These are phyloP conservation scores for Drosophila atripex DNA, from an alignment of 2,888 invertebrate species.

Conservation along the genomic window DNA sequence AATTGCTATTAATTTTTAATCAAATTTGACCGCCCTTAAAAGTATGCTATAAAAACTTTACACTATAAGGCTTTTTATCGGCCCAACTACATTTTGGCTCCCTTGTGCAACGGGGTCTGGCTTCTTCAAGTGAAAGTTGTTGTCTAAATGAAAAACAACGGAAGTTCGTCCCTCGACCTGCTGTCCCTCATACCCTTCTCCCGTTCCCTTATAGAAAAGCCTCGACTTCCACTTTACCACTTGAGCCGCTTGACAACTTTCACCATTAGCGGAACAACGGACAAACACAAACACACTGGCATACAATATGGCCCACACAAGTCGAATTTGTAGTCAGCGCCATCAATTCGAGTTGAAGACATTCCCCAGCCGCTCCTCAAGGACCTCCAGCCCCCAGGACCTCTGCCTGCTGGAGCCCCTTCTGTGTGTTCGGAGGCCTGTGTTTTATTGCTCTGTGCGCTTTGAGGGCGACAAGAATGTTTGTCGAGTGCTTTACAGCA, in stretches of 20 bases:
- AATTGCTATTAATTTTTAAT: conserved; percentile 3
- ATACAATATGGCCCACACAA: conserved; percentile 63
- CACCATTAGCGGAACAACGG: conserved; percentile 77
- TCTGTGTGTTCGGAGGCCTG: conserved; percentile 44
- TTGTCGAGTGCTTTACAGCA: conserved; percentile 69
- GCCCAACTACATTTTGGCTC: conserved; percentile 40
- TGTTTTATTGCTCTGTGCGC: conserved; percentile 77
- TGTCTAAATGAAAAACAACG: conserved; percentile 67
- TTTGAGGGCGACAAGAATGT: conserved; percentile 72
- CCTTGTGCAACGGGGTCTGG: conserved; percentile 41
- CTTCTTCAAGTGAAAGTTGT: conserved; percentile 68
- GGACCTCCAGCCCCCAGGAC: not conserved
- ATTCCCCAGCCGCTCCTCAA: conserved; percentile 33
- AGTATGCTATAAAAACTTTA: conserved; percentile 26
- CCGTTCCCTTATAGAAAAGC: conserved; percentile 2
- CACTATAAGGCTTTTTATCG: conserved; percentile 28
- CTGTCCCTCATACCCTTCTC: not conserved
- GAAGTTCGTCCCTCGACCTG: conserved; percentile 55
- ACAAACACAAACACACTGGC: conserved; percentile 37
- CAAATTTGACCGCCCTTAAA: conserved; percentile 4
- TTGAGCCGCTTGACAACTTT: conserved; percentile 74
- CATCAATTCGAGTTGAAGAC: conserved; percentile 78
- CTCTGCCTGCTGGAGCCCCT: conserved; percentile 2
- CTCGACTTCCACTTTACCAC: conserved; percentile 36
- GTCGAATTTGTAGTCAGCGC: conserved; percentile 78